phyloP scores from a whole-genome alignment of 2,113 vertebrate genomes.

The Potamarius usumacintae region DNA sequence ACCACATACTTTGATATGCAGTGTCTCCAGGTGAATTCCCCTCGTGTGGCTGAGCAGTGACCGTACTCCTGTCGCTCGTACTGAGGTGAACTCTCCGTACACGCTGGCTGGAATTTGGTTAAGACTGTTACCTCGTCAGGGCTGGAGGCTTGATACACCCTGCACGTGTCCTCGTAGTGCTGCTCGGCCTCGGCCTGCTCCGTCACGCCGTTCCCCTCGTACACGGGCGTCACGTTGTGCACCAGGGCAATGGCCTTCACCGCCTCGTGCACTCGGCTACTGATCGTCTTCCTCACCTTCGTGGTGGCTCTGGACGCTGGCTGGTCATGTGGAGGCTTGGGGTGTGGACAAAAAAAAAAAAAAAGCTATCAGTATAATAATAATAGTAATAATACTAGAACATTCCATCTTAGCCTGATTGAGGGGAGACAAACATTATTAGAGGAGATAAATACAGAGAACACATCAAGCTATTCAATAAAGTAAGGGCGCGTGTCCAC shows the following conservation, averaged over 20 bases:
- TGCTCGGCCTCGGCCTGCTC: slow-evolving; percentile 96
- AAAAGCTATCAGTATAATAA: background rate
- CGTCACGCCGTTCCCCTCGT: slow-evolving; percentile 90
- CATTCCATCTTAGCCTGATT: too few relatives aligned
- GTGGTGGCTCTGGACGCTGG: slow-evolving; percentile 85
- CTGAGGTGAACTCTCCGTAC: background rate
- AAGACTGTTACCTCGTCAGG: slow-evolving; percentile 85
- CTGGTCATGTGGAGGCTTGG: slow-evolving; percentile 83
- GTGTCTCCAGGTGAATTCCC: background rate
- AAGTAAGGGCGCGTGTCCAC: background rate
- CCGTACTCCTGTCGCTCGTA: background rate
- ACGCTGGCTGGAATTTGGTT: background rate
- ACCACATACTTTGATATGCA: background rate
- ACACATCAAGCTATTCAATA: background rate
- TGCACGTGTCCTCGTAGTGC: slow-evolving; percentile 92
- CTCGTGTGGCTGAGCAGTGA: background rate
- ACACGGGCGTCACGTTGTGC: slow-evolving; percentile 94
- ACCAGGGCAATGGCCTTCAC: slow-evolving; percentile 95
- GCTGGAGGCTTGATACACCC: slow-evolving; percentile 95
- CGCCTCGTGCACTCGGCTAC: slow-evolving; percentile 91
- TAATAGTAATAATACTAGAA: background rate
- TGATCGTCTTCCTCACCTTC: slow-evolving; percentile 95
- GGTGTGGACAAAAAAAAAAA: background rate
- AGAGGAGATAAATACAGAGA: background rate
- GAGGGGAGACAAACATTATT: too few relatives aligned